Evolutionary conservation across 2,113 vertebrate genomes (phyloP).

Genomic region (Pluvianellus socialis): DNA sequence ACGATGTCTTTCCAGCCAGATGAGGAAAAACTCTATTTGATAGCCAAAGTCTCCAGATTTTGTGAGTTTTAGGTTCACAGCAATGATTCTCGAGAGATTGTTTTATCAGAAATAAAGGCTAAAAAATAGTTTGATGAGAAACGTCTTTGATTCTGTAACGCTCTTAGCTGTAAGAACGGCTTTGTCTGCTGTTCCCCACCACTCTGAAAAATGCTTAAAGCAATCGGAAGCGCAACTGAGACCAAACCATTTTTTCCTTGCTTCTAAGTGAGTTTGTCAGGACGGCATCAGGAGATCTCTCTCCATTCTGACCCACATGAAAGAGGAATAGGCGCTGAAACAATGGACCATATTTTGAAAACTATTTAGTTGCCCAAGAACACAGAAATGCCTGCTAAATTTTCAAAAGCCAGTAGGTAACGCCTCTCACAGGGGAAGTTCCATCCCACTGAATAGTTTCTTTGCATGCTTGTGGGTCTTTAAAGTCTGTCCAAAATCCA

Average conservation of each 20-base stretch:
- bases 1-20: not conserved
- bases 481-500: not conserved
- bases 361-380: not conserved
- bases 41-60: not conserved
- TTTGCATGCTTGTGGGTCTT: not conserved
- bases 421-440: not conserved
- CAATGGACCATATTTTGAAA: not conserved
- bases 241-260: not conserved
- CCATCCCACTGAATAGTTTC: not conserved
- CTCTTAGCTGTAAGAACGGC: not conserved
- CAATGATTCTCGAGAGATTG: not conserved
- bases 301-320: not conserved
- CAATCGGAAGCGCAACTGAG: not conserved
- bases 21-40: not conserved
- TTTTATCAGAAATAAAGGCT: not conserved
- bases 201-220: not conserved
- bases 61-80: not conserved
- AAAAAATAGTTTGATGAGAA: not conserved
- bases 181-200: not conserved
- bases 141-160: not conserved
- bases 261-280: not conserved
- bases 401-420: constrained; percentile 24
- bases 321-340: not conserved
- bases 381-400: not conserved
- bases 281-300: not conserved